phyloP scores from a whole-genome alignment of 2,113 vertebrate genomes.

The Rutilus rutilus region DNA sequence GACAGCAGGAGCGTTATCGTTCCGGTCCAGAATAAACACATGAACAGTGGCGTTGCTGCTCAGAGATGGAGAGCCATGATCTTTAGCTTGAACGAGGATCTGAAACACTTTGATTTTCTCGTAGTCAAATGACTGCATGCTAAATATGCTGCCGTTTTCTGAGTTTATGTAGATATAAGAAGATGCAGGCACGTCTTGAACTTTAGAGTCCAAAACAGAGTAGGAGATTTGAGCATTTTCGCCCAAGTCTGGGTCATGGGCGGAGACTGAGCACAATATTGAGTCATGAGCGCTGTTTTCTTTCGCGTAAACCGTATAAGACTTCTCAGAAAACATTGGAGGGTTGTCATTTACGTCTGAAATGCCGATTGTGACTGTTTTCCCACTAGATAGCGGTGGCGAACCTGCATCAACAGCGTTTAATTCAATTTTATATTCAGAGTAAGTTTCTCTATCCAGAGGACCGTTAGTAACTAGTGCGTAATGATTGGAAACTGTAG shows the following conservation, averaged over 20 bases:
- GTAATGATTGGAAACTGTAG: conserved; percentile 87
- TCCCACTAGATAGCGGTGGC: conserved; percentile 72
- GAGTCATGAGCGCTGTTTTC: conserved; percentile 80
- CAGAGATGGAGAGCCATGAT: conserved; percentile 70
- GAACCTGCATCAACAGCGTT: conserved; percentile 77
- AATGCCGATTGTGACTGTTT: conserved; percentile 79
- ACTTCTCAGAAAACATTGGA: conserved; percentile 74
- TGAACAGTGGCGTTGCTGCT: conserved; percentile 71
- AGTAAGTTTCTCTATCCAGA: conserved; percentile 79
- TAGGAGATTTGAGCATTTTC: conserved; percentile 77
- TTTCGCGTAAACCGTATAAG: conserved; percentile 78
- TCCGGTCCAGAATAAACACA: conserved; percentile 73
- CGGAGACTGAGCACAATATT: conserved; percentile 77
- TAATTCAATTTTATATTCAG: conserved; percentile 76
- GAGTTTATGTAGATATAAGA: conserved; percentile 78
- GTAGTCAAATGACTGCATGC: conserved; percentile 74
- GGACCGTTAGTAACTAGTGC: conserved; percentile 80
- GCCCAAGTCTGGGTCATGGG: conserved; percentile 80
- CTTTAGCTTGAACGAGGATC: conserved; percentile 76
- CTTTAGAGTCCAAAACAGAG: conserved; percentile 70
- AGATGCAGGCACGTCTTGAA: conserved; percentile 70
- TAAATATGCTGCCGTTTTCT: conserved; percentile 76
- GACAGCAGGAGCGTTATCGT: conserved; percentile 74
- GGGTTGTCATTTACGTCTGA: conserved; percentile 87
- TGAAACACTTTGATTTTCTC: conserved; percentile 80